Base-by-base conservation (phyloP, 2,888 invertebrate genomes). In the Psylliodes chrysocephalus region DNA sequence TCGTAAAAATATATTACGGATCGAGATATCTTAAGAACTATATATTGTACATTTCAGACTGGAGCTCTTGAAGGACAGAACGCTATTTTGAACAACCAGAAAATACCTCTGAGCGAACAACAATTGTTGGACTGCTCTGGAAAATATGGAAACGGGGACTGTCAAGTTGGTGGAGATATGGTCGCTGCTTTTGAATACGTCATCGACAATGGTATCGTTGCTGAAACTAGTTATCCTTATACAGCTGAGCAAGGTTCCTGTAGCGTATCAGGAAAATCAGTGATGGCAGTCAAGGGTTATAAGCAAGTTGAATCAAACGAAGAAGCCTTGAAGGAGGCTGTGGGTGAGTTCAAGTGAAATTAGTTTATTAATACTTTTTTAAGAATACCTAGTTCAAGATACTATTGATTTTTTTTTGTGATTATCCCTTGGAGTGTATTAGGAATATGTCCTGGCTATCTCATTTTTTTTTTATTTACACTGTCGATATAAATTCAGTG, bases 41-140 rank as follows among this genome's bases (percentile, higher is more conserved):
- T 14, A n/a, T 5, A 17, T n/a, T n/a, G n/a, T n/a, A n/a, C n/a
- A 53, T 73, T 74, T 35, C 63, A 87, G 86, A 86, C 86, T 64
- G 88, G 85, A 8, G 81, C 86, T 3, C 68, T 86, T 7, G 86
- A 86, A 78, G 85, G 85, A 2, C 86, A 86, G 61, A 78, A 82
- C 68, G 84, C 80, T 75, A 77, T 83, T 15, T 84, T 84, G 75
- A 82, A 82, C 18, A 84, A 84, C 6, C 77, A 79, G 44, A 75
- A 86, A 19, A 80, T 82, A 1, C 84, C 84, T 19, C 77, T 87
- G 17, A 85, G 85, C 65, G 84, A 86, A 66, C 86, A 87, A 71
- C 85, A 87, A 72, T 75, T 87, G 22, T 79, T 87, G 25, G 86
- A 87, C 71, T 87, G 86, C 71, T 82, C 84, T 1, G 71, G 65